Evolutionary conservation across 2,113 vertebrate species (phyloP).

Genomic region (Hippopotamus amphibius): DNA sequence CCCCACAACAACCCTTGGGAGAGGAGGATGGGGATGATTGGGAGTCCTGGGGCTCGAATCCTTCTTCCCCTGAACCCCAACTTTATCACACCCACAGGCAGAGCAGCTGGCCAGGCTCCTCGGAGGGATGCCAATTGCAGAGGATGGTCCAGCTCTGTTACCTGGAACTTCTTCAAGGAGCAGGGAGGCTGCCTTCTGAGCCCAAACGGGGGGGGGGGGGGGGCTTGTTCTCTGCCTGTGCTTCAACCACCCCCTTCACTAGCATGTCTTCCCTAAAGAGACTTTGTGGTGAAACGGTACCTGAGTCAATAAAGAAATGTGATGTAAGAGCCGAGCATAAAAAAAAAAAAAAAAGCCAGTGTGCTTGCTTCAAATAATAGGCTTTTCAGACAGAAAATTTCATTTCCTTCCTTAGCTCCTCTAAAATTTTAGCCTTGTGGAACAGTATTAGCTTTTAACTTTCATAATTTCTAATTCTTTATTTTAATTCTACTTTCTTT

Average conservation of each 20-base stretch:
- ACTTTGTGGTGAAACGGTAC: background rate
- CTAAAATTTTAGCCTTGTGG: too few species aligned
- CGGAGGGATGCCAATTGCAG: rapidly evolving
- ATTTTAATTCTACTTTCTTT: too few species aligned
- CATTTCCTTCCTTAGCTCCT: too few species aligned
- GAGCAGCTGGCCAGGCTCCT: background rate
- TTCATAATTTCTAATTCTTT: too few species aligned
- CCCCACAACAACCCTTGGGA: conserved; percentile 87
- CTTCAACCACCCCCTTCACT: background rate
- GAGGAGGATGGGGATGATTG: conserved; percentile 95
- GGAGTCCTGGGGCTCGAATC: conserved; percentile 88
- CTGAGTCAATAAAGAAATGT: background rate
- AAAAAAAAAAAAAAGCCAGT: too few species aligned
- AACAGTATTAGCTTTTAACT: too few species aligned
- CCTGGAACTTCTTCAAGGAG: background rate
- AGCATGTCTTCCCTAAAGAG: background rate
- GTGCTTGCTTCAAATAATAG: too few species aligned
- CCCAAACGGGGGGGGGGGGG: too few species aligned
- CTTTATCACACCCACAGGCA: too few species aligned
- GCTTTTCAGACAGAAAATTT: too few species aligned
- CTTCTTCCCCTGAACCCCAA: too few species aligned
- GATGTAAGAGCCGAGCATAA: background rate
- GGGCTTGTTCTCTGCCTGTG: background rate
- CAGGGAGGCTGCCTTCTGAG: too few species aligned
- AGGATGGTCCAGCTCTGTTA: background rate